phyloP scores from a whole-genome alignment of 2,888 invertebrate species.

The Drosophila formosana region DNA sequence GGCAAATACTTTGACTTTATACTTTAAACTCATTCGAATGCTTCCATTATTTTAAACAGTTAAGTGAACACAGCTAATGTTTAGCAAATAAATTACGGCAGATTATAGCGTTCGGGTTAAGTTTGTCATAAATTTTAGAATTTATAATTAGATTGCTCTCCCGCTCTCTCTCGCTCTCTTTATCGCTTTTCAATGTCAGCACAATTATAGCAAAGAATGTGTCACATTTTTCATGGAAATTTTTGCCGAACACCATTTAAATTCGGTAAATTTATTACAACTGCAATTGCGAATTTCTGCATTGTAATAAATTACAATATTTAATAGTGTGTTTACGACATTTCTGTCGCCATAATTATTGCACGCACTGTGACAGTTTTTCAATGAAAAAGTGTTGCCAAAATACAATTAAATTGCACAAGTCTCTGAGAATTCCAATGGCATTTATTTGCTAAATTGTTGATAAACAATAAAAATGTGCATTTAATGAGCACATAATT shows the following conservation, averaged over 20 bases:
- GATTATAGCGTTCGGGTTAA: neutral
- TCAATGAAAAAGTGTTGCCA: conserved; percentile 7
- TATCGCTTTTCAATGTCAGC: neutral
- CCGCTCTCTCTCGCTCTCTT: neutral
- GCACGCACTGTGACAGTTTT: conserved; percentile 1
- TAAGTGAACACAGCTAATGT: neutral
- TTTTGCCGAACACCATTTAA: neutral
- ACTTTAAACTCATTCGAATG: neutral
- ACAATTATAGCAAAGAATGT: neutral
- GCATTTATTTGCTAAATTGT: neutral
- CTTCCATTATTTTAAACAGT: neutral
- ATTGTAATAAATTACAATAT: neutral
- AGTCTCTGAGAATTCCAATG: neutral
- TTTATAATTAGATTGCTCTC: neutral
- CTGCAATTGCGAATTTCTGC: neutral
- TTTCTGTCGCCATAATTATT: conserved; percentile 3
- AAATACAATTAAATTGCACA: conserved; percentile 5
- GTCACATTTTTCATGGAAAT: neutral
- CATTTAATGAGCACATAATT: conserved; percentile 10
- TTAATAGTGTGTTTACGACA: neutral
- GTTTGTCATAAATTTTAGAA: neutral
- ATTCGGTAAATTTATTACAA: neutral
- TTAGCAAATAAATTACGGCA: neutral
- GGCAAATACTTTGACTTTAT: neutral
- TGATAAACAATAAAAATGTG: conserved; percentile 6